Conservation (phyloP, 2,888 invertebrate genomes). For the Chloroclystis v-ata region DNA sequence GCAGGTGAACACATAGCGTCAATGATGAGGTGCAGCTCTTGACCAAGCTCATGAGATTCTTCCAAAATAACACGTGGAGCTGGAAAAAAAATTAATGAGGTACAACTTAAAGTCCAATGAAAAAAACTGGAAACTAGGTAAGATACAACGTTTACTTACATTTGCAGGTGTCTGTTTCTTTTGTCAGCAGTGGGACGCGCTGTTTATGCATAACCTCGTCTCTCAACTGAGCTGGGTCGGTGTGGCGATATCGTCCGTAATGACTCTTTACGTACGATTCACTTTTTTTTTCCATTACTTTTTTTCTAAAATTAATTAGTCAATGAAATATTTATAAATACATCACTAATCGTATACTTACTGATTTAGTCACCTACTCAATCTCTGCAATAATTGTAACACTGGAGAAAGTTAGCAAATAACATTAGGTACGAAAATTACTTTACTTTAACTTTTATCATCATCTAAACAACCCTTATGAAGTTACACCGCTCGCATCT, state of each 20-base stretch:
- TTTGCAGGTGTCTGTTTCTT: slow-evolving; percentile 37
- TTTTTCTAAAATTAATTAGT: slow-evolving; percentile 39
- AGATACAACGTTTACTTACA: not conserved
- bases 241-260: slow-evolving; percentile 32
- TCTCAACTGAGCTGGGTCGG: slow-evolving; percentile 11
- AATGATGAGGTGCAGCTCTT: slow-evolving; percentile 47
- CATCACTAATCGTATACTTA: too few species aligned
- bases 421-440: too few species aligned
- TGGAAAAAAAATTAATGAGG: slow-evolving; percentile 6
- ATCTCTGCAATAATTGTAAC: too few species aligned
- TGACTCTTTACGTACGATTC: slow-evolving; percentile 54
- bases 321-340: not conserved
- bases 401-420: too few species aligned
- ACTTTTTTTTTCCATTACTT: slow-evolving; percentile 52
- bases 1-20: slow-evolving; percentile 36
- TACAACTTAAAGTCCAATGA: too few species aligned
- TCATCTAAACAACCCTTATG: too few species aligned
- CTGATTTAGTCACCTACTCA: too few species aligned
- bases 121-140: too few species aligned
- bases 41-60: slow-evolving; percentile 45
- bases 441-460: too few species aligned
- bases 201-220: slow-evolving; percentile 33
- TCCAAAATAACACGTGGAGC: slow-evolving; percentile 37
- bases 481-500: too few species aligned
- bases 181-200: slow-evolving; percentile 48